Base-by-base conservation (phyloP, 2,113 vertebrate genomes). In the Baryphthengus martii region DNA sequence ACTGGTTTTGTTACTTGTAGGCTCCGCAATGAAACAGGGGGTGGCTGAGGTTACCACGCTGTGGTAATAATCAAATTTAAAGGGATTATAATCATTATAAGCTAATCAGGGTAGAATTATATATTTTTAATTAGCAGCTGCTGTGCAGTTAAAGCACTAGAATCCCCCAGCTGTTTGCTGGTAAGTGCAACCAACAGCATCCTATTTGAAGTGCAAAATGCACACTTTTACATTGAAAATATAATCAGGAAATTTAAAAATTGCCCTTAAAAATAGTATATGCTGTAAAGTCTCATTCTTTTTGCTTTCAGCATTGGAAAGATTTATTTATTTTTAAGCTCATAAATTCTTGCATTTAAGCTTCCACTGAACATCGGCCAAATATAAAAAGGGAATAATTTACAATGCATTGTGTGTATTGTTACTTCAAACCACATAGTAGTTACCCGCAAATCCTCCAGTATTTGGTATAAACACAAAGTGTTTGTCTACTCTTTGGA, bases 121-220 rank as follows among this genome's bases (percentile, higher is more conserved):
- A 91, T 90, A 79, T 88, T 83, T 96, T 95, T 96, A 97, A 97
- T 97, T 95, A 97, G 91, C 93, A 97, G 95, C 95, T 94, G 89
- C 85, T 95, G 82, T 85, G 95, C 39, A 70, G 87, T 95, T 95
- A 77, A 81, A 86, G 92, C 89, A 82, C 35, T 44, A 74, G 74
- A 78, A 87, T 50, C 75, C 78, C 85, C 92, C 97, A 96, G 96
- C 95, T 96, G 93, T 94, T 91, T 94, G 93, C 74, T 81, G 73
- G 40, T 79, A 93, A 96, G 71, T 67, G 68, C 89, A 93, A 96
- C 80, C 76, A 96, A 88, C 67, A 81, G 55, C 23, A 88, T 49
- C 67, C 78, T 72, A 82, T 91, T 80, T 82, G 92, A 94, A 93
- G 92, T 65, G 70, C 31, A 93, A 80, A 77, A 77, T n/a, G 56